phyloP scores from a whole-genome alignment of 2,113 vertebrate genomes.

The Hystrix brachyura region DNA sequence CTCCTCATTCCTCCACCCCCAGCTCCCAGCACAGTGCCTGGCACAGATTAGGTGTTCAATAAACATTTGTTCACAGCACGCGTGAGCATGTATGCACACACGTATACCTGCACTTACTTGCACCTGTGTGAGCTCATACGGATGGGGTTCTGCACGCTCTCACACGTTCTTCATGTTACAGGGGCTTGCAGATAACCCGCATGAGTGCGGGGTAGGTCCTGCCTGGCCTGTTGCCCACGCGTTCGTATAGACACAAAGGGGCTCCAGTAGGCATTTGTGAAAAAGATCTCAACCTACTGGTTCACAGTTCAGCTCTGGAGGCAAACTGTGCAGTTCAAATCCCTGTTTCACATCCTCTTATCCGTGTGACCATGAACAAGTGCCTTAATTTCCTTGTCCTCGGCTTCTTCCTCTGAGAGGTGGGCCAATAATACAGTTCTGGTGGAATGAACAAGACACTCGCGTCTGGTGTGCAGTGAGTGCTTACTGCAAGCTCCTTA shows the following conservation, averaged over 20 bases:
- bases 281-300: rapidly evolving
- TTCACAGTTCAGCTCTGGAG: not conserved
- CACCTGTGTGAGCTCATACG: rapidly evolving
- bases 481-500: not conserved
- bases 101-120: no score
- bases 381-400: not conserved
- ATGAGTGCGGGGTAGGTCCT: not conserved
- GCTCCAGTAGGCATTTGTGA: not conserved
- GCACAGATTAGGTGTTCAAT: not conserved
- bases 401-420: not conserved
- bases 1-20: not conserved
- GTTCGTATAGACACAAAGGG: not conserved
- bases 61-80: not conserved
- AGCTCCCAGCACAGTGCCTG: not conserved
- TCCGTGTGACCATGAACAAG: not conserved
- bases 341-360: not conserved
- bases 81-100: not conserved
- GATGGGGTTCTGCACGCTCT: no score
- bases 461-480: not conserved
- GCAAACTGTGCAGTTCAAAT: not conserved
- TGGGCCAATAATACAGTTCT: not conserved
- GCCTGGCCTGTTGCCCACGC: rapidly evolving
- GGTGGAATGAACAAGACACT: not conserved
- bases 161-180: rapidly evolving
- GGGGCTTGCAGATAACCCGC: rapidly evolving